Conservation (phyloP, 2,797 vertebrate species). For the Prunella strophiata region DNA sequence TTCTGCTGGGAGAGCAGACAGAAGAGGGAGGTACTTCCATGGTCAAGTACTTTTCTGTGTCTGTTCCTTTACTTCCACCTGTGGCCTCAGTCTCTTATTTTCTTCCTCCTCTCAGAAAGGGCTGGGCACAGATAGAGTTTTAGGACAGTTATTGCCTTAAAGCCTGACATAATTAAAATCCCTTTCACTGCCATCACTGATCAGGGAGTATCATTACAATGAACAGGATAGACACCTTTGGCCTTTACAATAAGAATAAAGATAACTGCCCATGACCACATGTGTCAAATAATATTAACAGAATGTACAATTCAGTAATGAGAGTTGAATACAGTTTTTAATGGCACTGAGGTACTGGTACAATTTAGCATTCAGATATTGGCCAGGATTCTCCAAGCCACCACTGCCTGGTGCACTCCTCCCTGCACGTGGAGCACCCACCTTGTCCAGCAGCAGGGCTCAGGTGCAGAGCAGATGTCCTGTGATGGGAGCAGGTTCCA, state of each 20-base stretch:
- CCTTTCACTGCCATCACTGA: not conserved
- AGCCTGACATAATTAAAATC: constrained; percentile 20
- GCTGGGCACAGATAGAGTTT: not conserved
- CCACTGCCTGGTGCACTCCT: not conserved
- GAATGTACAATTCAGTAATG: not conserved
- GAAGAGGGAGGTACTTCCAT: not conserved
- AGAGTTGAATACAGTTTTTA: not conserved
- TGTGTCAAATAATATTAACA: not conserved
- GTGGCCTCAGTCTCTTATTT: not conserved
- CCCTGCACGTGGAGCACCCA: not conserved
- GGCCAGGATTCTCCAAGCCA: not conserved
- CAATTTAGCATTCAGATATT: not conserved
- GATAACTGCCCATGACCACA: not conserved
- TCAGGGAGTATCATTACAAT: not conserved
- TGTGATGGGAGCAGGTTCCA: not conserved
- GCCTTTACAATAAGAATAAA: not conserved
- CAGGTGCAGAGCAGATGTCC: not conserved
- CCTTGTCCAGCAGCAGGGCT: not conserved
- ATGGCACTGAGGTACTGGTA: not conserved
- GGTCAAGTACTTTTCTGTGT: not conserved
- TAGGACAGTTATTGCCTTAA: not conserved
- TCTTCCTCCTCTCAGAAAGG: not conserved
- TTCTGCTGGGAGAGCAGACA: not conserved
- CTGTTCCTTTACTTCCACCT: not conserved
- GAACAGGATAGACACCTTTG: not conserved